These are phyloP conservation scores for Zosterops pallidus DNA, from an alignment of 2,113 vertebrate species.

Conservation along the genomic window DNA sequence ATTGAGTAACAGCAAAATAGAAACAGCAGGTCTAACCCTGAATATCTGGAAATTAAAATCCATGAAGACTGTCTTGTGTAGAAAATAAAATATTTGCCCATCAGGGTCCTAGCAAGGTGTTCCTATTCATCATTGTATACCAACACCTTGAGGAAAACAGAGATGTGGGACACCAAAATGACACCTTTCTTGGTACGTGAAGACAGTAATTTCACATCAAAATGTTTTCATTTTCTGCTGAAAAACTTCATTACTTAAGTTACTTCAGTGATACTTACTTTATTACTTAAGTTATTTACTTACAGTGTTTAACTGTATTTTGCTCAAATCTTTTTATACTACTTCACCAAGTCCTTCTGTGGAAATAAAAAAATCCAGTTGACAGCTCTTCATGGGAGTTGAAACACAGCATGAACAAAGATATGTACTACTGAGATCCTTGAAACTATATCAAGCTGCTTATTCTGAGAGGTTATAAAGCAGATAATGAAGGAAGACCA, in stretches of 20 bases:
- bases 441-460: not conserved
- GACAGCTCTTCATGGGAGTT: not conserved
- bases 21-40: not conserved
- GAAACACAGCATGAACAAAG: not conserved
- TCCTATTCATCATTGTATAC: rapidly evolving
- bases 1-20: not conserved
- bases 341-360: not conserved
- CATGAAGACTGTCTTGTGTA: not conserved
- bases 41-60: not conserved
- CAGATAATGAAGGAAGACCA: not conserved
- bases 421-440: not conserved
- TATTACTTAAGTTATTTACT: not conserved
- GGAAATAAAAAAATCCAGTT: not conserved
- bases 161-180: not conserved
- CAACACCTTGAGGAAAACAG: not conserved
- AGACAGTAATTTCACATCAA: not conserved
- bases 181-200: not conserved
- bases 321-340: not conserved
- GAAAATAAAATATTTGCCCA: not conserved
- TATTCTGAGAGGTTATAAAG: not conserved
- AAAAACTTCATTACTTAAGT: not conserved
- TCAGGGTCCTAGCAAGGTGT: not conserved
- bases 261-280: not conserved
- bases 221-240: not conserved
- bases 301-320: not conserved